phyloP scores from a whole-genome alignment of 2,113 vertebrate genomes.

The Anolis carolinensis region DNA sequence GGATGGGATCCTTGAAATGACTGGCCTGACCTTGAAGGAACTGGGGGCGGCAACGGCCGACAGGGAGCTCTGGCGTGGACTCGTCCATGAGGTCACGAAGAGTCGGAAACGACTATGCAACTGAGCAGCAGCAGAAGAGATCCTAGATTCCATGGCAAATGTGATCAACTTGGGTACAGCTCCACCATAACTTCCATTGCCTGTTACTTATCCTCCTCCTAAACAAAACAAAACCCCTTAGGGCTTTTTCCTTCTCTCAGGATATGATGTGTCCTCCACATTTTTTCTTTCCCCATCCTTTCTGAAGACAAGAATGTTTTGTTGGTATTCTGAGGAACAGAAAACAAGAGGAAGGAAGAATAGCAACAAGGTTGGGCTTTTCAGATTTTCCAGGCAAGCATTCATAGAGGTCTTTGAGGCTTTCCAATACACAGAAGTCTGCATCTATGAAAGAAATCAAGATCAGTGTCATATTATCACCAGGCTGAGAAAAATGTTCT shows the following conservation, averaged over 20 bases:
- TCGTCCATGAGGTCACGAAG: too few species aligned
- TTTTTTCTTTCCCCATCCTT: not conserved
- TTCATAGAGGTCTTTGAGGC: not conserved
- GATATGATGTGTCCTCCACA: not conserved
- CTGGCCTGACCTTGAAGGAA: too few species aligned
- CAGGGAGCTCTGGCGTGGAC: too few species aligned
- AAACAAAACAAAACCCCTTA: not conserved
- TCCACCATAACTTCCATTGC: not conserved
- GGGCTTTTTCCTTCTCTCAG: not conserved
- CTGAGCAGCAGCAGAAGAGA: too few species aligned
- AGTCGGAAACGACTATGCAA: too few species aligned
- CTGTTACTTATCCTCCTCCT: not conserved
- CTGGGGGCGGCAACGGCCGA: too few species aligned
- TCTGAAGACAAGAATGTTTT: not conserved
- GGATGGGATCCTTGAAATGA: too few species aligned
- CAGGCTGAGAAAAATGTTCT: not conserved
- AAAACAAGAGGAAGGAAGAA: not conserved
- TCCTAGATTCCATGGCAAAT: too few species aligned
- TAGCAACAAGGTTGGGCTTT: not conserved
- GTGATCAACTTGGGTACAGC: not conserved
- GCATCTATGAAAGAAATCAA: not conserved
- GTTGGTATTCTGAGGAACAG: not conserved
- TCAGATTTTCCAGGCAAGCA: not conserved
- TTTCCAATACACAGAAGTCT: not conserved
- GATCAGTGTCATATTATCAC: not conserved